phyloP scores from a whole-genome alignment of 2,797 vertebrate genomes.

The Syngnathus acus region DNA sequence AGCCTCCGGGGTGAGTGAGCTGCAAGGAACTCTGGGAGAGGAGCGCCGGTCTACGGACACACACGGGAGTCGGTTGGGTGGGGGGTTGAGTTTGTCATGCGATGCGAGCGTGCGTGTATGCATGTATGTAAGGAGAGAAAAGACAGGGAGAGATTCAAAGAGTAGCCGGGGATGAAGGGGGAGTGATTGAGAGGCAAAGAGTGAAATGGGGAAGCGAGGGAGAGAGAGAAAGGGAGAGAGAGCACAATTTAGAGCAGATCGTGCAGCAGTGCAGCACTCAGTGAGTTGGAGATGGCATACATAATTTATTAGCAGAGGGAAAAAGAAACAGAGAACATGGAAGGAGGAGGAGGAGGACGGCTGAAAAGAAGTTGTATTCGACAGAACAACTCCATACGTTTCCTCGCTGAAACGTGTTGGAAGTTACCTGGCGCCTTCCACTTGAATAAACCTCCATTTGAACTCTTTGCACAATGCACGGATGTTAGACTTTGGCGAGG shows the following conservation, averaged over 20 bases:
- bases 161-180: conserved; percentile 29
- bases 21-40: conserved; percentile 98
- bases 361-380: conserved; percentile 39
- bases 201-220: conserved; percentile 43
- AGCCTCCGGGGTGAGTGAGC: conserved; percentile 94
- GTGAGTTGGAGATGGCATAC: conserved; percentile 73
- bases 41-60: conserved; percentile 80
- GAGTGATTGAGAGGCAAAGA: conserved; percentile 57
- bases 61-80: conserved; percentile 42
- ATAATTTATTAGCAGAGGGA: conserved; percentile 78
- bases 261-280: conserved; percentile 77
- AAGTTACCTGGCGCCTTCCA: conserved; percentile 9
- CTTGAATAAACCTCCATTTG: conserved; percentile 17
- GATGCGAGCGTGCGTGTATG: conserved; percentile 18
- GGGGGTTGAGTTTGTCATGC: conserved; percentile 19
- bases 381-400: conserved; percentile 32
- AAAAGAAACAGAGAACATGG: conserved; percentile 57
- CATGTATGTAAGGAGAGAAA: conserved; percentile 34
- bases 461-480: conserved; percentile 3
- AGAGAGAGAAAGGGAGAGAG: conserved; percentile 41
- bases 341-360: conserved; percentile 40
- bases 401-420: conserved; percentile 20
- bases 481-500: neutral
- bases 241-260: conserved; percentile 73
- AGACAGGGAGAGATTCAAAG: conserved; percentile 14